Base-by-base conservation (phyloP, 2,113 vertebrate genomes). In the Sciurus niger region DNA sequence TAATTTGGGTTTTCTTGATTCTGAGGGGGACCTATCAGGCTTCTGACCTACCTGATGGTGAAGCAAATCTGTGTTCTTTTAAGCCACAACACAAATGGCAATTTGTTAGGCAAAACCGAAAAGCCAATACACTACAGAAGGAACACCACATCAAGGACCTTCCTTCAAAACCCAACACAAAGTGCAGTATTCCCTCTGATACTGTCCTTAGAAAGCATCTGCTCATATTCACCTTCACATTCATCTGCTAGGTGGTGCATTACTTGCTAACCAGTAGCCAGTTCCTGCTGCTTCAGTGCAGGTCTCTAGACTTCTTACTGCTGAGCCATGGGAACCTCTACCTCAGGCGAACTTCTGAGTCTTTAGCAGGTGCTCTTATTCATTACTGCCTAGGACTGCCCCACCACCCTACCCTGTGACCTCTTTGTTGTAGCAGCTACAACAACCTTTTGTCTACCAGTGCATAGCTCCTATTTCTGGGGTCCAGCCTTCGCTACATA, bases 341-440 rank as follows among this genome's bases (percentile, higher is more conserved):
- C 14, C 28, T 10, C 40, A 83, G 30, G 58, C 5, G 17, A 53
- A 37, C 46, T 58, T 73, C 37, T 60, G 18, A 6, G 20, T 34
- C 17, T n/a, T 82, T 14, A 46, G 43, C 2, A 51, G 37, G 5
- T 86, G 8, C 13, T 86, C 55, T 43, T 77, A 25, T 12, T n/a
- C 25, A 18, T 53, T 24, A 46, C 14, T 77, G 58, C 20, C 70
- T 43, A 16, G 14, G 12, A n/a, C 7, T 60, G n/a, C 14, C 16
- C 7, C 9, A 18, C 11, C 18, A 65, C 6, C 3, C 22, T 0
- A 46, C 20, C 2, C n/a, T 5, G 17, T 46, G 17, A 20, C 8
- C 3, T 79, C 28, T 16, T 78, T 40, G 6, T 34, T 55, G 13
- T 16, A 58, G 18, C 18, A 65, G 24, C 51, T 72, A 37, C 51